A percentile compares a stretch with the other conserved stretches of the same genome.
Conservation (phyloP, 2,113 vertebrate species). For the Cettia cetti region DNA sequence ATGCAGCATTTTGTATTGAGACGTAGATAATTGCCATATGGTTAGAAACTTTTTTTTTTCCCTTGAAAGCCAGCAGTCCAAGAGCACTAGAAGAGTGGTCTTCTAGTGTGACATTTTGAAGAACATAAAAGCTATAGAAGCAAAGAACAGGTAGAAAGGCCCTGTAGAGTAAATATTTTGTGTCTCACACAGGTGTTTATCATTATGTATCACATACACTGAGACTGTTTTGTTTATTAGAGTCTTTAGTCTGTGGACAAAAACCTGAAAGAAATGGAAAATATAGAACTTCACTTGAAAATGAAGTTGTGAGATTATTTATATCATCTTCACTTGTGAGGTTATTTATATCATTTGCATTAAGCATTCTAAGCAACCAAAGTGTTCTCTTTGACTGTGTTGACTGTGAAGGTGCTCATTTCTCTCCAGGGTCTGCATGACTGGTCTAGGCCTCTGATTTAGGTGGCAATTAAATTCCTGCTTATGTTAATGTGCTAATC, state of each 20-base stretch:
- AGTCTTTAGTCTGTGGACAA: neutral
- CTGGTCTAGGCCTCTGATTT: neutral
- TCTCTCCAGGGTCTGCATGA: neutral
- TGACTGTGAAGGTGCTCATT: neutral
- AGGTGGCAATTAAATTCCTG: neutral
- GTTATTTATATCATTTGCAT: accelerated
- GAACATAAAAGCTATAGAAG: neutral
- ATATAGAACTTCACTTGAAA: accelerated
- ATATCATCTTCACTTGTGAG: accelerated
- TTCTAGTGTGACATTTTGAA: neutral
- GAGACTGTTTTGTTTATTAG: neutral
- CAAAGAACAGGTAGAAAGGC: neutral
- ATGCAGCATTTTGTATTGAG: neutral
- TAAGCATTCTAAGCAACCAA: neutral
- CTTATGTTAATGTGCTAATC: neutral
- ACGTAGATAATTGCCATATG: neutral
- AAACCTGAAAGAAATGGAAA: neutral
- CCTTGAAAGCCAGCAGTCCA: neutral
- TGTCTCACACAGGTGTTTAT: neutral
- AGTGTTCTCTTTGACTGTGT: neutral
- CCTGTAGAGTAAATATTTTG: neutral
- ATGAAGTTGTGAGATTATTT: neutral
- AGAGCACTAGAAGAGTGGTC: neutral
- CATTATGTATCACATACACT: neutral
- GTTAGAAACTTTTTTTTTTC: neutral